Base-by-base conservation (phyloP, 2,797 vertebrate species). In the Fringilla coelebs region DNA sequence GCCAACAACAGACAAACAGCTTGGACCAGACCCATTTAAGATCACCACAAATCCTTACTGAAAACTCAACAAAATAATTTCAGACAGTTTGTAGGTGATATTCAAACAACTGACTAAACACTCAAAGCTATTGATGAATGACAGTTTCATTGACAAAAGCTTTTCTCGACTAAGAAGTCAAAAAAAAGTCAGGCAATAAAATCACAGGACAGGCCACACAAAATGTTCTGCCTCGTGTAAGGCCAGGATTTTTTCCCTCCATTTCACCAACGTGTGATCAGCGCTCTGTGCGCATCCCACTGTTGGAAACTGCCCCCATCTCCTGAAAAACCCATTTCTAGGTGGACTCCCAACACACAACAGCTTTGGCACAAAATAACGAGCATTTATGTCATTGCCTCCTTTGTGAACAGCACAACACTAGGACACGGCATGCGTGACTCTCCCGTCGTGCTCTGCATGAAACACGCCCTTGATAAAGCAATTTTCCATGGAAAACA, bases 401-500 rank as follows among this genome's bases (percentile, higher is more conserved):
- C 81, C 87, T 86, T 90, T 60, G 81, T 17, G 73, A 26, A 41
- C 36, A 60, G 54, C 22, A 71, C 80, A 89, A 81, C 72, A 21
- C 31, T 4, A 3, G 20, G 41, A 85, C 73, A 62, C 0, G 1
- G 46, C 72, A 60, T 11, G 0, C 7, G 0, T 9, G 63, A 29
- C 63, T 51, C 36, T 21, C 21, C 12, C 10, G 9, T 40, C 78
- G 9, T 6, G 3, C 31, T 65, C 19, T 49, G 25, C 70, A 46
- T 3, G 4, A 68, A 81, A 88, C 2, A 2, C 15, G 4, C 41
- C 41, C 48, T 34, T 46, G 41, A 66, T 54, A 71, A 62, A 78
- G 21, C 52, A 11, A 72, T 65, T 72, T 51, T 38, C 60, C 60
- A 63, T 55, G 20, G 32, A 31, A 90, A 92, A 75, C 46, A 92